Base-by-base conservation (phyloP, 2,888 invertebrate species). In the Phytoseiulus persimilis region DNA sequence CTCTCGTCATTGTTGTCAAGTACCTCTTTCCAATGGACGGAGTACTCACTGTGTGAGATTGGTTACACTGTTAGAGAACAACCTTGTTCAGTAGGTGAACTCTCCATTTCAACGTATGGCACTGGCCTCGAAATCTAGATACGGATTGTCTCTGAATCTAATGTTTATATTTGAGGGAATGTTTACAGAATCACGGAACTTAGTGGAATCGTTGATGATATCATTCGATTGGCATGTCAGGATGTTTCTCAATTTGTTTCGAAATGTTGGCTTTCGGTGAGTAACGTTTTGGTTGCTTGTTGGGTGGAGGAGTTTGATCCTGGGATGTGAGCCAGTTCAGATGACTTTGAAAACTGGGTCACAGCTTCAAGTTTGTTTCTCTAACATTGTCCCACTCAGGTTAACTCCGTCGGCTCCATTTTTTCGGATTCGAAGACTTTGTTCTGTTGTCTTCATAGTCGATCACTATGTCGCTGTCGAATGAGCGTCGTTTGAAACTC, bases 381-480 rank as follows among this genome's bases (percentile, higher is more conserved):
- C 87, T 87, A 87, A 87, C 87, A 87, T 33, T 87, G 87, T n/a
- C 31, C n/a, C 45, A 45, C 87, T 87, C 87, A 87, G 33, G 32
- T 87, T 33, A 87, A 45, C 87, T 87, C 87, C 87, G 33, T 45
- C 87, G 87, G 23, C 33, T 33, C 11, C 84, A 23, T 84, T 83
- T 83, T n/a, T 33, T n/a, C 5, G 39, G 1, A 3, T 87, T 87
- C n/a, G 87, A 87, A 39, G 87, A 87, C 33, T 33, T n/a, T n/a
- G 11, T 87, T 45, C 28, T 33, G 31, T 33, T n/a, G 33, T 32
- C 87, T 28, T 87, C 87, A 45, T 0, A 32, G 87, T 87, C 87
- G 87, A 87, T 45, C 33, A 87, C 87, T 14, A 33, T 5, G 87
- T 32, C 87, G 39, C 32, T 87, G 32, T 32, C 87, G 87, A 87